These are phyloP conservation scores for Aurelia sp. DNA, from an alignment of 30 jellyfish, hydroid and myxozoan genomes.

Conservation along the genomic window DNA sequence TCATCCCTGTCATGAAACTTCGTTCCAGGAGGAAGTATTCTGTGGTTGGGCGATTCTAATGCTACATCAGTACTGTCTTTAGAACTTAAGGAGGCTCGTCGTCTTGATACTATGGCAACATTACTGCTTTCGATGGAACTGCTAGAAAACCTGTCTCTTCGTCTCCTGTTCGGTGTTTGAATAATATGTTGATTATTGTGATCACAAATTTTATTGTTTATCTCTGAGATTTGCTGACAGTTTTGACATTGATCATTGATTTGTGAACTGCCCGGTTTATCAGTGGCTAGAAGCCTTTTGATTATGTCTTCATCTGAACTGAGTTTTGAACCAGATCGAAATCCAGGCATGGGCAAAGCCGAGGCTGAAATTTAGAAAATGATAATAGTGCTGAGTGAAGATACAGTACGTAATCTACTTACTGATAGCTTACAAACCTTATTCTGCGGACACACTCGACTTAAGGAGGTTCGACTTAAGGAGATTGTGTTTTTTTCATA, in stretches of 20 bases:
- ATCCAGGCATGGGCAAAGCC: slow-evolving; percentile 60
- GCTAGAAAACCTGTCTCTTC: not conserved
- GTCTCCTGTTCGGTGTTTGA: too few relatives aligned
- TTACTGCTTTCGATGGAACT: not conserved
- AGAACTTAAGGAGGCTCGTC: slow-evolving; percentile 2
- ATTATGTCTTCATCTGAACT: not conserved
- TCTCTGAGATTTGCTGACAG: too few relatives aligned
- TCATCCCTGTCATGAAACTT: slow-evolving; percentile 3
- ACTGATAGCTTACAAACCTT: too few relatives aligned
- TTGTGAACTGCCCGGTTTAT: too few relatives aligned
- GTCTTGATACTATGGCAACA: not conserved
- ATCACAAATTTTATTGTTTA: too few relatives aligned
- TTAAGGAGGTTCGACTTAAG: too few relatives aligned
- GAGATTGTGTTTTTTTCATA: too few relatives aligned
- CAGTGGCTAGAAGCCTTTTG: not conserved
- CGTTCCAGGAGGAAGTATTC: not conserved
- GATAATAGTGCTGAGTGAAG: too few relatives aligned
- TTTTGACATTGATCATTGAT: too few relatives aligned
- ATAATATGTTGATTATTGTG: too few relatives aligned
- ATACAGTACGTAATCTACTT: too few relatives aligned
- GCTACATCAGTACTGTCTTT: slow-evolving; percentile 38
- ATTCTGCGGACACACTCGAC: too few relatives aligned
- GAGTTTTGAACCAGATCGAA: slow-evolving; percentile 5
- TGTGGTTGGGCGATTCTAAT: slow-evolving; percentile 6
- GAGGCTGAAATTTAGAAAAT: slow-evolving; percentile 22